Conservation (phyloP, 2,113 vertebrate species). For the Campylomormyrus tamandua region DNA sequence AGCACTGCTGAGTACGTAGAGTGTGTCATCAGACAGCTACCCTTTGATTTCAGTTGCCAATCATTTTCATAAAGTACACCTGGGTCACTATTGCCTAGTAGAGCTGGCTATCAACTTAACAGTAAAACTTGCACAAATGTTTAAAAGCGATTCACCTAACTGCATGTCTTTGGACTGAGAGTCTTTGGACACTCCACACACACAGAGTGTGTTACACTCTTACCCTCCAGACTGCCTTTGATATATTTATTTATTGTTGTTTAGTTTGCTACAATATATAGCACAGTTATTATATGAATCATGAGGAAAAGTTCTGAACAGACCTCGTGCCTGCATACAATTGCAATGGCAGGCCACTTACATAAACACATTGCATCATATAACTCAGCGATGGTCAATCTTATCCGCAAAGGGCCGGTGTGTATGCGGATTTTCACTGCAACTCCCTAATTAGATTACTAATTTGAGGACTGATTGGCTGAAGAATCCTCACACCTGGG, state of each 20-base stretch:
- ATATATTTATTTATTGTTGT: neutral
- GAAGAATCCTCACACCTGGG: no score
- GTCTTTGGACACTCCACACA: neutral
- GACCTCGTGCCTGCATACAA: neutral
- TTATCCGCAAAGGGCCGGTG: no score
- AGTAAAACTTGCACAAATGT: neutral
- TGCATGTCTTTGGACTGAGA: neutral
- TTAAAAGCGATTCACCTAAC: neutral
- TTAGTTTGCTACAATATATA: neutral
- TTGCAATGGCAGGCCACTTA: neutral
- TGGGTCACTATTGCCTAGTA: neutral
- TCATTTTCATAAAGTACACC: neutral
- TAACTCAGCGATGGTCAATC: neutral
- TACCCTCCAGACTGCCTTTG: neutral
- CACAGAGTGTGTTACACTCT: neutral
- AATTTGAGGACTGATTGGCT: no score
- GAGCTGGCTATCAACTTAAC: neutral
- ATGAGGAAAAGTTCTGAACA: neutral
- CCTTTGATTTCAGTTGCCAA: neutral
- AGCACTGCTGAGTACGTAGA: neutral
- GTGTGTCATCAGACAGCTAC: neutral
- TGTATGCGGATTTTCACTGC: no score
- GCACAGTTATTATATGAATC: neutral
- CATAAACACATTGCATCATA: neutral
- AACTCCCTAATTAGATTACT: no score